Percentiles rank a stretch among this genome's conserved stretches.
Conservation (phyloP, 2,113 vertebrate genomes). For the Scortum barcoo region DNA sequence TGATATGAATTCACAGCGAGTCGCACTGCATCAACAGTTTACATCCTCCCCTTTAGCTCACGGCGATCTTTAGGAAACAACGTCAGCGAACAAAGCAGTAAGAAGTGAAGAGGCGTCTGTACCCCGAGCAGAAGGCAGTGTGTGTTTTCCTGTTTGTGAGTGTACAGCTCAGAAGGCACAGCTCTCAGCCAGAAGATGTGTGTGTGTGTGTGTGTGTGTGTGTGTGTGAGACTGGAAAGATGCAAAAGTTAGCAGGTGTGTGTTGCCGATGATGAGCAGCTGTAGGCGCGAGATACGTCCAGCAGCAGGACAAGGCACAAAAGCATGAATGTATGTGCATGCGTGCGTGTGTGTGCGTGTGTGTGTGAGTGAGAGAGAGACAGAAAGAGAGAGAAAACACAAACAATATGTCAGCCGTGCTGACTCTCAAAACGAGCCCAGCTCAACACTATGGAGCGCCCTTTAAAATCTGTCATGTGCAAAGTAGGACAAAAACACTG, state of each 20-base stretch:
- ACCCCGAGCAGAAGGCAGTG: slow-evolving; percentile 55
- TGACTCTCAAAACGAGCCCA: slow-evolving; percentile 27
- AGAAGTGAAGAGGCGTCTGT: slow-evolving; percentile 26
- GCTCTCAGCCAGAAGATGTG: slow-evolving; percentile 49
- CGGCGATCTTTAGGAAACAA: slow-evolving; percentile 31
- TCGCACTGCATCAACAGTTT: slow-evolving; percentile 12
- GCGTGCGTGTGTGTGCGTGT: slow-evolving; percentile 19
- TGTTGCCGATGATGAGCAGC: slow-evolving; percentile 65
- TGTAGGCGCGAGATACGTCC: slow-evolving; percentile 63
- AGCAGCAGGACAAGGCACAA: slow-evolving; percentile 82
- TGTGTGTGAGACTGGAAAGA: slow-evolving; percentile 27
- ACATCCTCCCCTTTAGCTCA: slow-evolving; percentile 20
- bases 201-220: slow-evolving; percentile 46
- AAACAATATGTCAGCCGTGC: slow-evolving; percentile 8
- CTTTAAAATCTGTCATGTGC: slow-evolving; percentile 42
- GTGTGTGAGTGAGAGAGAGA: background rate
- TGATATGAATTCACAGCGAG: slow-evolving; percentile 21
- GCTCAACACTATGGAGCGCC: slow-evolving; percentile 12
- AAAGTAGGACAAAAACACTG: slow-evolving; percentile 37
- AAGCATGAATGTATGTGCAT: slow-evolving; percentile 63
- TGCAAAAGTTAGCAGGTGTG: slow-evolving; percentile 56
- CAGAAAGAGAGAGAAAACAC: background rate
- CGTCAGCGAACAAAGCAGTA: slow-evolving; percentile 37
- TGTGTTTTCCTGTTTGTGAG: slow-evolving; percentile 32
- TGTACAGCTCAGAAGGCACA: slow-evolving; percentile 75